Evolutionary conservation across 2,888 invertebrate genomes (phyloP).

Genomic region (Drosophila macrospina): DNA sequence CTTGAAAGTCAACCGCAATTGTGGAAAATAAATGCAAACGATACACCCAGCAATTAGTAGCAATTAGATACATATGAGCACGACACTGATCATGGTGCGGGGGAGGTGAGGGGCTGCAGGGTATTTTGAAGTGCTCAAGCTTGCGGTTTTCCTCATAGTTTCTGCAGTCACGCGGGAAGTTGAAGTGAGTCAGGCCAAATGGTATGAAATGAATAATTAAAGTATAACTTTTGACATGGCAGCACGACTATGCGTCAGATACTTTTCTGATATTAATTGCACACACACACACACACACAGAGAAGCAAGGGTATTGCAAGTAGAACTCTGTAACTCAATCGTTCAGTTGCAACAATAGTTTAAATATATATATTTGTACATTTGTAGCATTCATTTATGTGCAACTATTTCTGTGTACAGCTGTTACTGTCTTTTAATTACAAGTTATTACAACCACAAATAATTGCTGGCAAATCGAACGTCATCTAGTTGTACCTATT

Average conservation of each 20-base stretch:
- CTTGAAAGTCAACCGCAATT: slow-evolving; percentile 47
- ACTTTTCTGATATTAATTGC: slow-evolving; percentile 37
- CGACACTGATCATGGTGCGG: neutral
- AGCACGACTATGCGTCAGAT: slow-evolving; percentile 49
- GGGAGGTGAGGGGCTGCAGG: neutral
- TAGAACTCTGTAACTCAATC: slow-evolving; percentile 32
- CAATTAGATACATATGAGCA: slow-evolving; percentile 60
- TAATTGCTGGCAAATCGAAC: slow-evolving; percentile 53
- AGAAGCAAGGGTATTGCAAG: neutral
- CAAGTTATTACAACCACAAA: slow-evolving; percentile 40
- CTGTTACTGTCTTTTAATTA: slow-evolving; percentile 52
- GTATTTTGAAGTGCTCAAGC: slow-evolving; percentile 28
- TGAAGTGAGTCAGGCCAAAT: slow-evolving; percentile 25
- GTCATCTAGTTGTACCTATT: slow-evolving; percentile 49
- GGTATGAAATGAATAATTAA: slow-evolving; percentile 51
- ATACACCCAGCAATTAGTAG: slow-evolving; percentile 59
- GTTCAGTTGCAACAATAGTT: neutral
- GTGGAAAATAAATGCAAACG: slow-evolving; percentile 44
- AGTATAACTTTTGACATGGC: slow-evolving; percentile 40
- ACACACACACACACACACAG: slow-evolving; percentile 5
- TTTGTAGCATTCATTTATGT: neutral
- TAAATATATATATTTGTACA: neutral
- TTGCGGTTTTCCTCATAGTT: slow-evolving; percentile 45
- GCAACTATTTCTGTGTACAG: slow-evolving; percentile 15
- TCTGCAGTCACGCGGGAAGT: slow-evolving; percentile 31